These are phyloP conservation scores for Antitype chi DNA, from an alignment of 2,888 invertebrate species.

Conservation along the genomic window DNA sequence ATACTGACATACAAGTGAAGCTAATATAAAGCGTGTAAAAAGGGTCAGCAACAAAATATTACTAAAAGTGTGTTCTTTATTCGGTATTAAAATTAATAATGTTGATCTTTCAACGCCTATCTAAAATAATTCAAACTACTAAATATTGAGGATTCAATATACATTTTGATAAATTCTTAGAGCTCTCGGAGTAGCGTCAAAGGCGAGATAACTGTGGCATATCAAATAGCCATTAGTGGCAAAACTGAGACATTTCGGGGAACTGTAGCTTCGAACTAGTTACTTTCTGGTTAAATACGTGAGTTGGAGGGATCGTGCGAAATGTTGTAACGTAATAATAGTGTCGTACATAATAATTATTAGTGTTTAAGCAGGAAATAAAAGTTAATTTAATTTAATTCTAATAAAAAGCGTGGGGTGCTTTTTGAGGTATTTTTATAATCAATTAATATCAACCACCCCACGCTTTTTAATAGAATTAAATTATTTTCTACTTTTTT, in stretches of 20 bases:
- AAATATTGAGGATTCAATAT: conserved; percentile 6
- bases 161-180: conserved; percentile 30
- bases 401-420: too few species aligned
- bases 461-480: too few species aligned
- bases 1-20: too few species aligned
- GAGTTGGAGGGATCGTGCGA: background rate
- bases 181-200: conserved; percentile 19
- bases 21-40: too few species aligned
- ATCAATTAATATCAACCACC: too few species aligned
- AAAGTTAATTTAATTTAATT: too few species aligned
- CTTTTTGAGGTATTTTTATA: too few species aligned
- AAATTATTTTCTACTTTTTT: too few species aligned
- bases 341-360: background rate
- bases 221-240: conserved; percentile 35
- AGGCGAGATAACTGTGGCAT: conserved; percentile 36
- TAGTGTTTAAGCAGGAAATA: too few species aligned
- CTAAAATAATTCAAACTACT: background rate
- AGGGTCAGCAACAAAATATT: background rate
- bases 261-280: conserved; percentile 35
- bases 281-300: conserved; percentile 25
- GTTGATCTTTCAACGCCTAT: background rate
- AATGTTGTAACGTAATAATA: conserved; percentile 8
- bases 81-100: background rate
- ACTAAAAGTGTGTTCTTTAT: background rate
- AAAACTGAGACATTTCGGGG: conserved; percentile 32